Base-by-base conservation (phyloP, 1,140 invertebrate genomes). In the Choristoneura fumiferana region DNA sequence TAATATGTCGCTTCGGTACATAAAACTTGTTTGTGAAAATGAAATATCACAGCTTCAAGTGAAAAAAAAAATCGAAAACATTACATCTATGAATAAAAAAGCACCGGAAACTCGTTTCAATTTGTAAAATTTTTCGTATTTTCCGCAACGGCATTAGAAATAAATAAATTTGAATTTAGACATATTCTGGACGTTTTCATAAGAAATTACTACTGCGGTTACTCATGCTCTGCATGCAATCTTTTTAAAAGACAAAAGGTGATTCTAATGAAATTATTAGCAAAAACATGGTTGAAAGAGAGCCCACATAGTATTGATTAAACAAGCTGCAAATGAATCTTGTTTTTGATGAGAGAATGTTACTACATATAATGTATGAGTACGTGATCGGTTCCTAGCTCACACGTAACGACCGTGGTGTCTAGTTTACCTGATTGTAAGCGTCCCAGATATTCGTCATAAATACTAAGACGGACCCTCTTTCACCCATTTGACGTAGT, bases 401-500 rank as follows among this genome's bases (percentile, higher is more conserved):
- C 49, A 65, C 45, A 61, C 53, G 13, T 29, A 18, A 38, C 15
- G 17, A 33, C 13, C 17, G 39, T 49, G 35, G 29, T 33, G 38
- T 54, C 34, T 54, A 56, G 49, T 59, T 56, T 86, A 86, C 83
- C 82, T 87, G 74, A 38, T 65, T 65, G 58, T 69, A 74, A 37
- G 62, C 53, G 40, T 85, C 79, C 81, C 76, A 77, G 53, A 83
- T 61, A 76, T 78, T 82, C 66, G 75, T 75, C 70, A 86, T 76
- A 63, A 76, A 80, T 71, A 84, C 81, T 70, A 88, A 75, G 49
- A 73, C 68, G 76, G 85, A 86, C 78, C 85, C 83, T 76, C 83
- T 86, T 80, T 88, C 85, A 76, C 81, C 83, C 83, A 86, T 84
- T 82, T 84, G 78, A 29, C 71, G 81, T 38, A 86, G 78, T 60